Evolutionary conservation across 1,140 invertebrate genomes (phyloP), one percentile per base, ranked within the genome.

Genomic region (Drosophila dunni): DNA sequence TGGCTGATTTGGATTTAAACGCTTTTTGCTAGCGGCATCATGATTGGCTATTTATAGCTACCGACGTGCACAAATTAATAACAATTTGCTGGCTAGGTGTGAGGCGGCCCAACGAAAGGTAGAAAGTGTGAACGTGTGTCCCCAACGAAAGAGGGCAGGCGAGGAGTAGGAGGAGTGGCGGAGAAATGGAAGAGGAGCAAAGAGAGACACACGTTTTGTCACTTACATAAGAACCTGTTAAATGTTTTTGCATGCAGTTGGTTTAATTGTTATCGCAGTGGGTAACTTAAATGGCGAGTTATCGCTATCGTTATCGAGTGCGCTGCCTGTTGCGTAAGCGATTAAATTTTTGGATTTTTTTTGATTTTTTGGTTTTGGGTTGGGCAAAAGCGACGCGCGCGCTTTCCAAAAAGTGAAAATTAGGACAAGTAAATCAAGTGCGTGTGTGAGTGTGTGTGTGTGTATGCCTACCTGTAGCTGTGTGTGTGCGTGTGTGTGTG

Each of bases 61-160:
- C 68, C 7, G 84, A 86, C 83, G 83, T 86, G 83, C 84, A 83
- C 83, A 88, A 83, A 86, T 88, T 86, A 79, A 83, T 88, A 88
- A 86, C 83, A 82, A 82, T 86, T 86, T 62, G 69, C 61, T 36
- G 57, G 44, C 38, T 56, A 79, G 68, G 79, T 83, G 83, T 65
- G 83, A 72, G 82, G 48, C 58, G 62, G 33, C 38, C 17, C 53
- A 51, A 29, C 34, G 51, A 40, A 66, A 68, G 70, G 50, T 86
- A 86, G 83, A 86, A 86, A 86, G 83, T 86, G 79, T 73, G 46
- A 76, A 72, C 15, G 42, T 40, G 62, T 53, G 48, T 38, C 8
- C 7, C 36, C 24, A 51, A 17, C 10, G 20, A 20, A 20, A 20
- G 17, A 20, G 17, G 17, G 17, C 17, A 15, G 46, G 45, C 10